A percentile compares a stretch with the other conserved stretches of the same genome.
Evolutionary conservation across 2,888 invertebrate species (phyloP).

Genomic region (Campaea margaritaria): DNA sequence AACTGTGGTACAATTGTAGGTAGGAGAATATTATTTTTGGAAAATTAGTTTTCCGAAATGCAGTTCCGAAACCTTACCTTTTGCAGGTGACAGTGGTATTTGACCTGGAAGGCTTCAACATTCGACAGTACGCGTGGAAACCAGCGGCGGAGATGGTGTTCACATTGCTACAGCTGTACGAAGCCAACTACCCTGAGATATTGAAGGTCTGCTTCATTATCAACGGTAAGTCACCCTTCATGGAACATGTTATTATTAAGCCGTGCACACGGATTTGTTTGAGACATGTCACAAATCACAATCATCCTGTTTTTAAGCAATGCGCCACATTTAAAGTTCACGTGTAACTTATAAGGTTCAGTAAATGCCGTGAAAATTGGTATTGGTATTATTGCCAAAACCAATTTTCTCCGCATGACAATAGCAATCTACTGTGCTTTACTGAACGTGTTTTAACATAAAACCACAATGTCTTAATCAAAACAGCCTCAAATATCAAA

Average conservation of each 20-base stretch:
- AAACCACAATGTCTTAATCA: too few relatives aligned
- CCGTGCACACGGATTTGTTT: too few relatives aligned
- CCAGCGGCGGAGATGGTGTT: conserved; percentile 94
- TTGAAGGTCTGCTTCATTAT: conserved; percentile 94
- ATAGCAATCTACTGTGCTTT: too few relatives aligned
- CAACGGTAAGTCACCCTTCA: conserved; percentile 86
- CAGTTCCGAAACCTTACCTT: not conserved
- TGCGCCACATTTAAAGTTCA: conserved; percentile 10
- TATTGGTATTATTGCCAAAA: not conserved
- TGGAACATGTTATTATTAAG: not conserved
- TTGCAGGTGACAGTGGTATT: conserved; percentile 86
- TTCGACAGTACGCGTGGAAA: conserved; percentile 93
- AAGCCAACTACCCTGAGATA: conserved; percentile 92
- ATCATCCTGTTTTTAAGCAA: too few relatives aligned
- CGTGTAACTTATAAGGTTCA: conserved; percentile 3
- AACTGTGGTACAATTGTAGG: too few relatives aligned
- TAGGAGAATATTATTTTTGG: too few relatives aligned
- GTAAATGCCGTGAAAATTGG: conserved; percentile 3
- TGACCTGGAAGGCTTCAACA: conserved; percentile 91
- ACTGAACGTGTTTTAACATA: too few relatives aligned
- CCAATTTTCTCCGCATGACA: too few relatives aligned
- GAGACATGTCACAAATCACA: too few relatives aligned
- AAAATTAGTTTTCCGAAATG: too few relatives aligned
- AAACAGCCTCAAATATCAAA: too few relatives aligned
- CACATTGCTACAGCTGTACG: conserved; percentile 92